Base-by-base conservation (phyloP, 2,113 vertebrate genomes). In the Carassius auratus region DNA sequence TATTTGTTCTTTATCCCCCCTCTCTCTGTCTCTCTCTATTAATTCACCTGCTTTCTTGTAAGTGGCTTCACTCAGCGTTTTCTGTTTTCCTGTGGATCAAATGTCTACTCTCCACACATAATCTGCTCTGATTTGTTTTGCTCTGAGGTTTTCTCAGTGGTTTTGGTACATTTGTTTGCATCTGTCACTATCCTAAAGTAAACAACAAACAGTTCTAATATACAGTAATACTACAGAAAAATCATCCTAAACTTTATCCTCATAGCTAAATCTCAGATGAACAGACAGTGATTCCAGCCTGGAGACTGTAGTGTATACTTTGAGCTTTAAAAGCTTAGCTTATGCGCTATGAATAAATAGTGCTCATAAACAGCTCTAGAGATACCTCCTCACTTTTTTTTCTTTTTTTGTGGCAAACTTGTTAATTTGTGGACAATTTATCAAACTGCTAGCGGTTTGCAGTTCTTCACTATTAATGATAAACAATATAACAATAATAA, bases 91-190 rank as follows among this genome's bases (percentile, higher is more conserved):
- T 94, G 92, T 93, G 93, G 92, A 93, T 94, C 94, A 92, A 91
- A 94, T 94, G 93, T 95, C 93, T 94, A 91, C 93, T 90, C 92
- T 93, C 91, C 88, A 90, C 90, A 91, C 95, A 96, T 95, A 94
- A 93, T 90, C 93, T 94, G 94, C 93, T 92, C 94, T 94, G 93
- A 95, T 95, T 93, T 93, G 93, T 94, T 91, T 30, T 30, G 30
- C 30, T 30, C 30, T 30, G 2, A 91, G 95, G 94, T 90, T 92
- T 92, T 95, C 93, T 88, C 55, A 81, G 52, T 81, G 86, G 77
- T 66, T 55, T 61, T 68, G 66, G 66, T 80, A 12, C 61, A 13
- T 5, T 64, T 64, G 23, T 64, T 64, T 64, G 8, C 9, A 9
- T 62, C 21, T n/a, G n/a, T 62, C n/a, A 62, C n/a, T 23, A 23